Evolutionary conservation across 2,888 invertebrate species (phyloP).

Genomic region (Epirrita christyi): DNA sequence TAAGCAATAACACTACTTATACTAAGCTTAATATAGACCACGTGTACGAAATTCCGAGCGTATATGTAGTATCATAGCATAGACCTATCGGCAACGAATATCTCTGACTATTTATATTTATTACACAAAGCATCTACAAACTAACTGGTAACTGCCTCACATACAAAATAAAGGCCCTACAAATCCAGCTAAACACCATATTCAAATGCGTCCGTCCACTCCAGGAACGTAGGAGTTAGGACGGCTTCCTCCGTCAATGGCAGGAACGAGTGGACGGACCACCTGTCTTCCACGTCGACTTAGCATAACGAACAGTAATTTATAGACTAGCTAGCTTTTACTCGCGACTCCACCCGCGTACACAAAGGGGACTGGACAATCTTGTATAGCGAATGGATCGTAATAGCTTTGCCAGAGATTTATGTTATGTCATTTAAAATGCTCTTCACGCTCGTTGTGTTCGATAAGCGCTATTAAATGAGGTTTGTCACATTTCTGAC

Average conservation of each 20-base stretch:
- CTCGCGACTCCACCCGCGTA: constrained; percentile 6
- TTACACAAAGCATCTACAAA: constrained; percentile 5
- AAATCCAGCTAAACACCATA: constrained; percentile 25
- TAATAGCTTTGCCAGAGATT: constrained; percentile 21
- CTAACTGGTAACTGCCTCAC: constrained; percentile 8
- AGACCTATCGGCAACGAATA: neutral
- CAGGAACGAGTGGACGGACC: constrained; percentile 44
- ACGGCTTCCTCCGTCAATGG: constrained; percentile 25
- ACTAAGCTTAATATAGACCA: no score
- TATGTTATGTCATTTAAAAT: constrained; percentile 22
- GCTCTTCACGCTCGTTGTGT: constrained; percentile 6
- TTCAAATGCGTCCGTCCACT: constrained; percentile 22
- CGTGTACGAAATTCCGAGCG: no score
- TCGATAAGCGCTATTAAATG: constrained; percentile 20
- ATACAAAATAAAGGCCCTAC: constrained; percentile 21
- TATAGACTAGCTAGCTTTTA: constrained; percentile 54
- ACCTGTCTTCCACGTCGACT: constrained; percentile 67
- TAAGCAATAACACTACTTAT: no score
- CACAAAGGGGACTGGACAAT: constrained; percentile 16
- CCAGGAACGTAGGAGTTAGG: constrained; percentile 11
- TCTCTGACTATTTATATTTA: neutral
- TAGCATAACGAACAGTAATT: constrained; percentile 76
- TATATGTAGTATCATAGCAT: neutral
- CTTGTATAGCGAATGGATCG: constrained; percentile 13
- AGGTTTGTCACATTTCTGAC: constrained; percentile 17